These are phyloP conservation scores for Eumeta japonica DNA, from an alignment of 1,140 invertebrate species.

Conservation along the genomic window DNA sequence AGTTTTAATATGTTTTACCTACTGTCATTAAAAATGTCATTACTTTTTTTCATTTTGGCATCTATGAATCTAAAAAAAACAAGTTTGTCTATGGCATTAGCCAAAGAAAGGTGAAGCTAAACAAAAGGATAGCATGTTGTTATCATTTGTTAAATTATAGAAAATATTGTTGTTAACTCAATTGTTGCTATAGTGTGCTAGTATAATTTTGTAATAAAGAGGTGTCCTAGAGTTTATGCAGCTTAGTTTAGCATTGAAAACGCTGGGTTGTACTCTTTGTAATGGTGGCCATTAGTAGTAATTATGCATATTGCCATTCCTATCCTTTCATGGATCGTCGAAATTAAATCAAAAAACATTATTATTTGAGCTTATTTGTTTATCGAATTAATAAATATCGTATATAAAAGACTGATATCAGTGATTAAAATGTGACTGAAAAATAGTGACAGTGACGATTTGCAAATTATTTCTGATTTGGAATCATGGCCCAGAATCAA, in stretches of 20 bases:
- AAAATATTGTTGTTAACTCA: too few species aligned
- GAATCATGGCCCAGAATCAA: constrained; percentile 53
- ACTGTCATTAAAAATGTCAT: too few species aligned
- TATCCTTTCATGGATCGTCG: constrained; percentile 36
- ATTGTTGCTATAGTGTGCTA: background rate
- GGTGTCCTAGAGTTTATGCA: too few species aligned
- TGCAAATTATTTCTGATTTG: background rate
- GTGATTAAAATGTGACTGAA: constrained; percentile 29
- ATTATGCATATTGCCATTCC: constrained; percentile 58
- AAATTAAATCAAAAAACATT: constrained; percentile 26
- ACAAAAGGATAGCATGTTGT: constrained; percentile 55
- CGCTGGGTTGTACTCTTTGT: constrained; percentile 47
- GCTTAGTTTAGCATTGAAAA: background rate
- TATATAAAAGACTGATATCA: background rate
- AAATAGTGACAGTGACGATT: constrained; percentile 9
- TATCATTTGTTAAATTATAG: constrained; percentile 46
- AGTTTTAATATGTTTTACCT: too few species aligned
- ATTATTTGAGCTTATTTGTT: background rate
- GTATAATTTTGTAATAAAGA: too few species aligned
- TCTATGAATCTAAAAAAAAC: constrained; percentile 53
- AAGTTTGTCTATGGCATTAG: constrained; percentile 41
- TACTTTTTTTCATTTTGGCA: too few species aligned
- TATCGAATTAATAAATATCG: too few species aligned
- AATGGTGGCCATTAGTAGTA: constrained; percentile 58
- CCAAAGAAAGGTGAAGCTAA: constrained; percentile 57